Evolutionary conservation across 2,797 vertebrate species (phyloP), one percentile per base, ranked within the genome.

Genomic region (Acanthiza pusilla): DNA sequence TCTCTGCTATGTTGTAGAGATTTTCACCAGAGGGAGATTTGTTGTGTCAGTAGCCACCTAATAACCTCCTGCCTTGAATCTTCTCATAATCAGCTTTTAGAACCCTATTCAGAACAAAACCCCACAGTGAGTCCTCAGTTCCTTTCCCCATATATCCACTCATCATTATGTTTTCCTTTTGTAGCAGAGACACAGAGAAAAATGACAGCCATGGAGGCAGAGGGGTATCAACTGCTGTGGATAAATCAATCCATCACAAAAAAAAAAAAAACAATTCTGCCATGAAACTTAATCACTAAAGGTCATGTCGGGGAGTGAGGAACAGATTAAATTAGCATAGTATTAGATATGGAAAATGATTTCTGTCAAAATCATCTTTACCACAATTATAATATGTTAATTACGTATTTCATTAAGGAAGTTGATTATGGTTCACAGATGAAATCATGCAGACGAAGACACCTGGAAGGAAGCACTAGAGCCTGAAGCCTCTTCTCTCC

Each of bases 311-410:
- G 98, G 98, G 98, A 99, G 98, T 98, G 98, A 98, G 98, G 98
- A 99, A 99, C 99, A 99, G 99, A 99, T 99, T 99, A 99, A 99
- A 99, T 99, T 99, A 99, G 99, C 99, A 99, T 99, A 99, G 99
- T 98, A 99, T 99, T 99, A 99, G 99, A 99, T 99, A 99, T 99
- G 99, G 99, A 99, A 99, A 99, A 99, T 99, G 99, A 99, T 99
- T 99, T 99, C 99, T 99, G 99, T 99, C 99, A 99, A 99, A 99
- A 99, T 99, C 99, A 99, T 99, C 99, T 98, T 98, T 98, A 98
- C 98, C 98, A 99, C 99, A 99, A 99, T 99, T 99, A 99, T 99
- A 99, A 99, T 99, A 99, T 99, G 99, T 99, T 99, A 99, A 99
- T 99, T 99, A 99, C 98, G 97, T 99, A 99, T 99, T 99, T 99